phyloP scores from a whole-genome alignment of 2,113 vertebrate species.

The Cyprinodon variegatus region DNA sequence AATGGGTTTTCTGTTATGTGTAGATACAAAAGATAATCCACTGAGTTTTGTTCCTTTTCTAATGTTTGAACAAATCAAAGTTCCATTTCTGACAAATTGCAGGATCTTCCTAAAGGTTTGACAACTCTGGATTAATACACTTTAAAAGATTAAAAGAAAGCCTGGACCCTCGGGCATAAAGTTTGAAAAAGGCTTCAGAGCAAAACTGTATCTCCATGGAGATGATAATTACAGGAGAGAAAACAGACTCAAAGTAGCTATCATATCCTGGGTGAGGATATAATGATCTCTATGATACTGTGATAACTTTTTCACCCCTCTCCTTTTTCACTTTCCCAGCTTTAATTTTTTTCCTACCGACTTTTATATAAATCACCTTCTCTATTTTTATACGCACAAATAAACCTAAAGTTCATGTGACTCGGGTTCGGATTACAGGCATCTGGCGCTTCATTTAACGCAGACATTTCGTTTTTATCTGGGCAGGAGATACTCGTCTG shows the following conservation, averaged over 20 bases:
- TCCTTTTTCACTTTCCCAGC: slow-evolving; percentile 45
- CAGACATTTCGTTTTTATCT: slow-evolving; percentile 39
- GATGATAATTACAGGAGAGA: slow-evolving; percentile 19
- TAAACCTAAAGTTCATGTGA: slow-evolving; percentile 54
- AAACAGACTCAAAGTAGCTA: slow-evolving; percentile 49
- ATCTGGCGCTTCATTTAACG: slow-evolving; percentile 43
- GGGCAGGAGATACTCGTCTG: slow-evolving; percentile 13
- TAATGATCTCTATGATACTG: slow-evolving; percentile 53
- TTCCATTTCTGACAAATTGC: background rate
- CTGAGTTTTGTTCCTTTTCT: background rate
- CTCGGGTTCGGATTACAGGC: slow-evolving; percentile 50
- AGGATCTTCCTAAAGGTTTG: background rate
- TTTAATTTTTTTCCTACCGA: slow-evolving; percentile 36
- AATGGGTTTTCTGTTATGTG: background rate
- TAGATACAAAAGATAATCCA: no score
- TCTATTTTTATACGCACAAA: slow-evolving; percentile 70
- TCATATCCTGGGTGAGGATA: background rate
- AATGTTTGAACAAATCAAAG: background rate
- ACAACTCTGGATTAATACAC: no score
- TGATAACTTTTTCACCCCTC: slow-evolving; percentile 49
- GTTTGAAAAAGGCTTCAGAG: background rate
- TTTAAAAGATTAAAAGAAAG: no score
- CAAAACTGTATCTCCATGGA: slow-evolving; percentile 38
- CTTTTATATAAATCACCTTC: slow-evolving; percentile 55
- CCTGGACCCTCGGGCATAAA: background rate